A percentile compares a stretch with the other conserved stretches of the same genome.
Conservation (phyloP, 1,140 invertebrate species). For the Drosophila pseudoananassae region DNA sequence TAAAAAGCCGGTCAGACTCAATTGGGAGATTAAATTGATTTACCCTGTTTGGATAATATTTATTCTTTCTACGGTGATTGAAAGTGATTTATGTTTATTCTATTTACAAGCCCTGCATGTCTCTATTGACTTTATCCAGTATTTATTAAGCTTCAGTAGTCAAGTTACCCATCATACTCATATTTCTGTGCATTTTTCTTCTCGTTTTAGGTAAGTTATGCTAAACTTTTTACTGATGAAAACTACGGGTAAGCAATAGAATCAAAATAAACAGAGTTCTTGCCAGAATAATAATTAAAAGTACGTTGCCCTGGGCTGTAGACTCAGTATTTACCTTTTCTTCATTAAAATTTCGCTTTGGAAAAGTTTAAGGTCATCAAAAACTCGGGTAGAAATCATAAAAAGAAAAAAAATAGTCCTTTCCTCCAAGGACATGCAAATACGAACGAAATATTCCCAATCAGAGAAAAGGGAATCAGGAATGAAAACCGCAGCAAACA, state of each 20-base stretch:
- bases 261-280: not conserved
- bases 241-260: not conserved
- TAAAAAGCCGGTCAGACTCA: conserved; percentile 29
- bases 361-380: conserved; percentile 37
- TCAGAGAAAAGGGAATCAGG: conserved; percentile 37
- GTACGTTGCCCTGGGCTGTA: conserved; percentile 15
- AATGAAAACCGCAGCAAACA: conserved; percentile 58
- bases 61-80: conserved; percentile 46
- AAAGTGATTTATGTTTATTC: conserved; percentile 44
- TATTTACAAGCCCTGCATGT: conserved; percentile 13
- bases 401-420: conserved; percentile 24
- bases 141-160: not conserved
- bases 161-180: not conserved
- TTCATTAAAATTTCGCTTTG: conserved; percentile 14
- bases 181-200: conserved; percentile 7
- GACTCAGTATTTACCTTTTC: conserved; percentile 14
- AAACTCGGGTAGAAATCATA: too few relatives aligned
- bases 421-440: conserved; percentile 27
- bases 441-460: conserved; percentile 36
- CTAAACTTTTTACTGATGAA: not conserved
- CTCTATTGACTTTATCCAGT: conserved; percentile 22
- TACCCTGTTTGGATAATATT: conserved; percentile 44
- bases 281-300: conserved; percentile 1
- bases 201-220: conserved; percentile 39
- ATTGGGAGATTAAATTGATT: conserved; percentile 53